phyloP scores from a whole-genome alignment of 2,888 invertebrate genomes.

The Cheilosia grossa region DNA sequence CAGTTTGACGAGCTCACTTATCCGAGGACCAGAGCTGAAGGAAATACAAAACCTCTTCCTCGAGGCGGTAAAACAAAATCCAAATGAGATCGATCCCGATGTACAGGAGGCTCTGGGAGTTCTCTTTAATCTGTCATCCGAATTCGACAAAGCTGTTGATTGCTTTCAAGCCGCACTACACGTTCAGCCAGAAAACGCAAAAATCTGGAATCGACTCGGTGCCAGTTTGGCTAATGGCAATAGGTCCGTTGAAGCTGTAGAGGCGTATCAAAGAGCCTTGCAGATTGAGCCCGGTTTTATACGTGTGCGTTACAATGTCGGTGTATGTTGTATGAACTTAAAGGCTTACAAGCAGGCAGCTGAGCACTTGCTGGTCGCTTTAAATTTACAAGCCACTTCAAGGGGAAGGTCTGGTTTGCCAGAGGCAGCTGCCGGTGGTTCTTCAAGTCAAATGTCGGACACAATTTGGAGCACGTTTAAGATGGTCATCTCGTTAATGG shows the following conservation, averaged over 20 bases:
- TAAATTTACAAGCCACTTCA: slow-evolving; percentile 93
- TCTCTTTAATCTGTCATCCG: slow-evolving; percentile 95
- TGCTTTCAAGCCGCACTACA: slow-evolving; percentile 96
- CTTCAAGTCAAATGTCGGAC: slow-evolving; percentile 89
- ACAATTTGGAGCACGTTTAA: slow-evolving; percentile 97
- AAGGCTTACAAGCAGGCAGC: slow-evolving; percentile 97
- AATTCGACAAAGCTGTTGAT: slow-evolving; percentile 98
- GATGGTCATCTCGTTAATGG: slow-evolving; percentile 93
- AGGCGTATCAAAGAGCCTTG: slow-evolving; percentile 96
- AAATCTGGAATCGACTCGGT: slow-evolving; percentile 98
- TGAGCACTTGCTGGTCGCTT: slow-evolving; percentile 96
- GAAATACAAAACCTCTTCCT: slow-evolving; percentile 90
- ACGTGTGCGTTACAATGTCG: slow-evolving; percentile 98
- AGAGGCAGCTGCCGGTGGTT: slow-evolving; percentile 81
- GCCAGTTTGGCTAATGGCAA: slow-evolving; percentile 98
- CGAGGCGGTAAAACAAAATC: slow-evolving; percentile 90
- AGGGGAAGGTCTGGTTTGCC: slow-evolving; percentile 85
- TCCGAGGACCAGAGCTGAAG: slow-evolving; percentile 83
- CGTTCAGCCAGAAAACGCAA: slow-evolving; percentile 90
- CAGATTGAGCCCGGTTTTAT: slow-evolving; percentile 97
- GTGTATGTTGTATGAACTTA: slow-evolving; percentile 98
- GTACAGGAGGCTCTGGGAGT: slow-evolving; percentile 97
- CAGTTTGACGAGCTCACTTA: slow-evolving; percentile 83
- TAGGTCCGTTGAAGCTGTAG: slow-evolving; percentile 97
- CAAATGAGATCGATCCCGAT: slow-evolving; percentile 91